Base-by-base conservation (phyloP, 2,113 vertebrate genomes). In the Romanogobio albipinnatus region DNA sequence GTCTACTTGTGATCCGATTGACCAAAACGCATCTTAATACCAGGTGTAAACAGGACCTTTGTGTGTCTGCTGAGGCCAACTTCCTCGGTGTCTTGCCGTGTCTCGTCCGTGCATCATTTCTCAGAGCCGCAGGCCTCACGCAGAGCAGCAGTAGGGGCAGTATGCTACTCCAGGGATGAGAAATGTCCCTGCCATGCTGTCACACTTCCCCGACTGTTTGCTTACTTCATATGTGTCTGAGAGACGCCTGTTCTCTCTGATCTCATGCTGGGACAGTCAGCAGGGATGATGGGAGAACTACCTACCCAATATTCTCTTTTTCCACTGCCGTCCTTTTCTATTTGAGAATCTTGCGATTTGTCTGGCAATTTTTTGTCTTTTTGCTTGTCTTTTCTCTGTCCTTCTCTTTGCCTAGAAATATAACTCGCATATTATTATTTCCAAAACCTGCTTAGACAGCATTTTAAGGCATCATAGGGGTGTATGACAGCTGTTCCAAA, bases 141-240 rank as follows among this genome's bases (percentile, higher is more conserved):
- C 58, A 26, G 58, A 79, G 77, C 77, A 47, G 39, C 58, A 26
- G 36, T 80, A n/a, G 77, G 58, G 73, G 15, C 59, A 80, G 58
- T 80, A 62, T 78, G 76, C 76, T 78, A 39, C 36, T 61, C 36
- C 36, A 43, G 33, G 4, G 29, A 61, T 80, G 77, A 80, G 58
- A 45, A 80, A 80, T 80, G 39, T 62, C 58, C 76, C 77, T 47
- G 58, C 62, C 77, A 80, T 45, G 59, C 58, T 80, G 77, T 80
- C 77, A 80, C 39, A 64, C 24, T 80, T 80, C 58, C 15, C 77
- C 14, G 13, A n/a, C 77, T 79, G 58, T 79, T 79, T 79, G 58
- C 58, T 79, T 45, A 3, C 13, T 62, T 80, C 58, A 47, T 45
- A 80, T 47, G 39, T 26, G 58, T 26, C 39, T 64, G 58, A 47